Evolutionary conservation across 2,888 invertebrate genomes (phyloP).

Genomic region (Meliscaeva auricollis): DNA sequence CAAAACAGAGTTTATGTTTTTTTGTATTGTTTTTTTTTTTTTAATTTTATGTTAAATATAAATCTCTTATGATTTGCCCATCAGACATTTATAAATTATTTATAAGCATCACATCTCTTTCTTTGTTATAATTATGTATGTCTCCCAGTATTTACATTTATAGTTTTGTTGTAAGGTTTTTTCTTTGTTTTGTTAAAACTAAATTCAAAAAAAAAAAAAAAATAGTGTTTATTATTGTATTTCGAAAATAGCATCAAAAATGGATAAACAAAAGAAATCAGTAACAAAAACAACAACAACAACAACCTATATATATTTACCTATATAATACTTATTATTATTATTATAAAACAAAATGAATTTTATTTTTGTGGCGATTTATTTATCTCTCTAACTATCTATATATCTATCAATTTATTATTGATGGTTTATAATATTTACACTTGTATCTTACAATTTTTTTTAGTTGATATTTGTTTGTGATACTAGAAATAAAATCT

Average conservation of each 20-base stretch:
- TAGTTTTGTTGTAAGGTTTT: background rate
- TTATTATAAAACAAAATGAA: conserved; percentile 39
- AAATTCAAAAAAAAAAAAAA: too few species aligned
- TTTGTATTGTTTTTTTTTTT: background rate
- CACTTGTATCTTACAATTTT: conserved; percentile 68
- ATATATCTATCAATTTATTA: conserved; percentile 65
- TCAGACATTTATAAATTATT: conserved; percentile 16
- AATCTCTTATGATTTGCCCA: background rate
- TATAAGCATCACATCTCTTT: conserved; percentile 14
- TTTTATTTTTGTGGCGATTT: conserved; percentile 73
- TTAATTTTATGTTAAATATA: too few species aligned
- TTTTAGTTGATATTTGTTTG: conserved; percentile 76
- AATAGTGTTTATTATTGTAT: background rate
- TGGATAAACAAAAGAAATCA: background rate
- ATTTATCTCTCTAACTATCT: conserved; percentile 37
- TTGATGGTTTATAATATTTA: conserved; percentile 72
- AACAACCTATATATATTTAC: conserved; percentile 48
- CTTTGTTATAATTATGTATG: background rate
- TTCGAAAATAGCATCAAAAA: conserved; percentile 1
- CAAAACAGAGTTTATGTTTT: background rate
- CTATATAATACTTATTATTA: conserved; percentile 45
- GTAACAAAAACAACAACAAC: conserved; percentile 22
- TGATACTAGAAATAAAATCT: conserved; percentile 76
- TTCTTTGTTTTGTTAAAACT: background rate
- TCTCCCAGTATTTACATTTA: conserved; percentile 17